Conservation (phyloP, 2,888 invertebrate species). For the Caenorhabditis afra region DNA sequence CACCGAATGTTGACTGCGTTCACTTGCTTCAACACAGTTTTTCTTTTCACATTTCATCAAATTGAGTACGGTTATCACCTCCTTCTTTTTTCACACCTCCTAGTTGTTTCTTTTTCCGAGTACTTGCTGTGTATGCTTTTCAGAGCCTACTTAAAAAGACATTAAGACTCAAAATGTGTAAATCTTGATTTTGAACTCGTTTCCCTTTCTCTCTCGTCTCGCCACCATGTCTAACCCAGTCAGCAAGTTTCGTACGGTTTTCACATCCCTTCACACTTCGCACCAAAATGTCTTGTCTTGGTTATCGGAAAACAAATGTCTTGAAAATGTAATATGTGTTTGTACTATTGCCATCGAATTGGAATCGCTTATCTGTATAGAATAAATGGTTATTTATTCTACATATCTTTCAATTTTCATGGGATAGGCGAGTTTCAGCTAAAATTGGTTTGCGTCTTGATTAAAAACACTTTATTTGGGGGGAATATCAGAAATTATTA, state of each 20-base stretch:
- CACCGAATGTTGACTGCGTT: slow-evolving; percentile 39
- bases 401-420: slow-evolving; percentile 18
- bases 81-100: background rate
- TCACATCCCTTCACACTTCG: background rate
- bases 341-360: slow-evolving; percentile 34
- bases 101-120: background rate
- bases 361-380: slow-evolving; percentile 16
- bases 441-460: too few relatives aligned
- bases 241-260: slow-evolving; percentile 45
- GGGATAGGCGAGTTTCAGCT: too few relatives aligned
- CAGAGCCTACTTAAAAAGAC: slow-evolving; percentile 6
- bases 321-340: background rate
- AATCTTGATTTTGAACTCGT: slow-evolving; percentile 7
- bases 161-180: background rate
- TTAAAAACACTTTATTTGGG: too few relatives aligned
- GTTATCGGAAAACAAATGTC: too few relatives aligned
- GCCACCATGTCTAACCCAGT: slow-evolving; percentile 22
- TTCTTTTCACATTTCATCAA: slow-evolving; percentile 37
- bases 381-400: slow-evolving; percentile 37
- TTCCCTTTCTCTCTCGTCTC: background rate
- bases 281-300: slow-evolving; percentile 11
- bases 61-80: slow-evolving; percentile 24
- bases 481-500: too few relatives aligned
- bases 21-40: background rate
- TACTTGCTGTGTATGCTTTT: slow-evolving; percentile 1